These are phyloP conservation scores for Micoletzkya japonica DNA, from an alignment of 2,888 invertebrate genomes.

Conservation along the genomic window DNA sequence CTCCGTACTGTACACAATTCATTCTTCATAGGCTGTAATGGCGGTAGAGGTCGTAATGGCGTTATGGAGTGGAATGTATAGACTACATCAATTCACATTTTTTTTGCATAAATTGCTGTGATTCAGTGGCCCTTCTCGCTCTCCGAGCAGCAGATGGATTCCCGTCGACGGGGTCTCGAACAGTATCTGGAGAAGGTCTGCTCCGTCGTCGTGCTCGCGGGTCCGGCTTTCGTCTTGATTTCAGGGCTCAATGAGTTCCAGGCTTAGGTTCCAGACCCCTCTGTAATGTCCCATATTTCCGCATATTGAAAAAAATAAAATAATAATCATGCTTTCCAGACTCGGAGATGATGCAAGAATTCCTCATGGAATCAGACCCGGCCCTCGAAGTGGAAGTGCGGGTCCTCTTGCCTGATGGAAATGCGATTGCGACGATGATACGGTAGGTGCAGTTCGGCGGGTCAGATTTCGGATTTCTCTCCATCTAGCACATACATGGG, in stretches of 20 bases:
- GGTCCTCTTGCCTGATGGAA: conserved; percentile 80
- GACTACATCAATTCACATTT: no score
- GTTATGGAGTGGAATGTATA: no score
- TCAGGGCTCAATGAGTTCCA: no score
- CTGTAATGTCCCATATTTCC: no score
- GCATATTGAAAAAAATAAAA: conserved; percentile 79
- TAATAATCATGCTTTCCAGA: conserved; percentile 10
- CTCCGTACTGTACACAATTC: neutral
- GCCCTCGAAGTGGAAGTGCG: conserved; percentile 72
- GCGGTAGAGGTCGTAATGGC: no score
- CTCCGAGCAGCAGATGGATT: conserved; percentile 94
- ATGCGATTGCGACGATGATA: no score
- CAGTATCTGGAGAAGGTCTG: conserved; percentile 97
- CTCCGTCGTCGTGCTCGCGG: conserved; percentile 94
- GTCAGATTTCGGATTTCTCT: no score
- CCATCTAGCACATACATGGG: no score
- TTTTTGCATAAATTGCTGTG: neutral
- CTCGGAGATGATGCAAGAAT: conserved; percentile 40
- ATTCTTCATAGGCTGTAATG: no score
- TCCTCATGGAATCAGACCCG: conserved; percentile 57
- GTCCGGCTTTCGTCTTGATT: no score
- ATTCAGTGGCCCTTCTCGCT: conserved; percentile 90
- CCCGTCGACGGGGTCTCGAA: conserved; percentile 88
- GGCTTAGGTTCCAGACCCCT: no score
- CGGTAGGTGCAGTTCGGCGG: no score